Conservation (phyloP, 1,140 invertebrate species). For the Hycleus cichorii region DNA sequence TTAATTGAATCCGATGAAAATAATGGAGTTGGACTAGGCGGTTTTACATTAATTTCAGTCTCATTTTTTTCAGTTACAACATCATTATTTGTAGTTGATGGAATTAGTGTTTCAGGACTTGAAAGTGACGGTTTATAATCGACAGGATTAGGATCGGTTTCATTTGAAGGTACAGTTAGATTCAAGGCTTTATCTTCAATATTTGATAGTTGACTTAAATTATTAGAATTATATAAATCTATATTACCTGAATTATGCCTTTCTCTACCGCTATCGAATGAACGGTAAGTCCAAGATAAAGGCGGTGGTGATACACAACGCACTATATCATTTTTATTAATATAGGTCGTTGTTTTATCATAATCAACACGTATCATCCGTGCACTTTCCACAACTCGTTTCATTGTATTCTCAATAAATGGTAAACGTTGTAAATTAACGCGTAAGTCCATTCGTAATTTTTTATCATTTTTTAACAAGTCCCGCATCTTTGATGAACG, state of each 20-base stretch:
- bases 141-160: too few relatives aligned
- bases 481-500: too few relatives aligned
- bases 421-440: slow-evolving; percentile 1
- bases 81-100: too few relatives aligned
- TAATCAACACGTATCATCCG: slow-evolving; percentile 10
- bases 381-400: slow-evolving; percentile 1
- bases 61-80: too few relatives aligned
- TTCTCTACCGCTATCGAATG: background rate
- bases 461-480: background rate
- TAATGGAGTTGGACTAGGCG: too few relatives aligned
- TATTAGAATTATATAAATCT: background rate
- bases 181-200: slow-evolving; percentile 5
- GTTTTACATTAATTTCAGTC: too few relatives aligned
- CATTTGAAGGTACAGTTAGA: background rate
- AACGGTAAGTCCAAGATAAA: background rate
- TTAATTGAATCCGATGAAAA: too few relatives aligned
- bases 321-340: slow-evolving; percentile 9
- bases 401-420: slow-evolving; percentile 6
- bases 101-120: too few relatives aligned
- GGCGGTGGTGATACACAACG: slow-evolving; percentile 2
- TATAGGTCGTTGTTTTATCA: slow-evolving; percentile 8
- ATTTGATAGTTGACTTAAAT: too few relatives aligned
- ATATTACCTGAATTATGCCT: slow-evolving; percentile 2
- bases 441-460: slow-evolving; percentile 1
- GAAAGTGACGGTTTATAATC: too few relatives aligned